Evolutionary conservation across 2,113 vertebrate species (phyloP).

Genomic region (Nyctereutes procyonoides): DNA sequence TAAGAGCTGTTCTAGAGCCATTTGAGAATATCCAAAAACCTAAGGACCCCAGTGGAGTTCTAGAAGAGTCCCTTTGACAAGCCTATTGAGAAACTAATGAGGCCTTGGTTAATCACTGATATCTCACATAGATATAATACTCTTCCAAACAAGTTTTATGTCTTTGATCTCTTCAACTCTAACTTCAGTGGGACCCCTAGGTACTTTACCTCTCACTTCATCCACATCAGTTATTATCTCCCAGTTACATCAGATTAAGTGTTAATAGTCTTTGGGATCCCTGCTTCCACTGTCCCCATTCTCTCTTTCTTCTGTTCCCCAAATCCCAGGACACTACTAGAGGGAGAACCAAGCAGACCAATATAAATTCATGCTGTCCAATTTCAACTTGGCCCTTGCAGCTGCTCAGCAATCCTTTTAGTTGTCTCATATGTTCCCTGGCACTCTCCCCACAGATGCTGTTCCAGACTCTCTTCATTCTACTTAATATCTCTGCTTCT

Average conservation of each 20-base stretch:
- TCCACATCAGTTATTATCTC: neutral
- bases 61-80: conserved; percentile 35
- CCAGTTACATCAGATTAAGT: neutral
- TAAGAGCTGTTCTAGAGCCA: conserved; percentile 1
- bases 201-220: neutral
- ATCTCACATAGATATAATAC: neutral
- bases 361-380: conserved; percentile 54
- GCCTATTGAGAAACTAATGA: neutral
- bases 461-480: conserved; percentile 59
- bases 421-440: conserved; percentile 70
- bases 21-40: neutral
- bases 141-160: neutral
- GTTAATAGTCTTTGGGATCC: neutral
- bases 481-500: conserved; percentile 30
- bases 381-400: conserved; percentile 58
- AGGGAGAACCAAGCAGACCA: conserved; percentile 33
- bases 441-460: conserved; percentile 32
- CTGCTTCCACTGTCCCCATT: neutral
- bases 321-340: conserved; percentile 36
- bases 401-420: conserved; percentile 69
- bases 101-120: neutral
- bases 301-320: conserved; percentile 36
- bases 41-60: neutral
- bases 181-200: neutral
- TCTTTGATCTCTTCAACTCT: neutral